phyloP scores from a whole-genome alignment of 2,888 invertebrate genomes.

The Drosophila paramelanica region DNA sequence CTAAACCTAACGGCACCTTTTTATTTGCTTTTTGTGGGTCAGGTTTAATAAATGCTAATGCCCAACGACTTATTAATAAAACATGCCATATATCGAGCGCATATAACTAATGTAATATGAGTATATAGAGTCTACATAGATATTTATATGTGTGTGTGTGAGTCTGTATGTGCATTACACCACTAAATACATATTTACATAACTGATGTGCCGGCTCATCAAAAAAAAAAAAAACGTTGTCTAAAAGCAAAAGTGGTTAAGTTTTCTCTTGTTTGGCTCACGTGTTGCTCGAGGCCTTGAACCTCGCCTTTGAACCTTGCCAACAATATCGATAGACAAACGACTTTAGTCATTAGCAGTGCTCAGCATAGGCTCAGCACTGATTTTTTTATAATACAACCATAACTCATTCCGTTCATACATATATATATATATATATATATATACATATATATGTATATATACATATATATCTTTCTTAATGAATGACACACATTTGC shows the following conservation, averaged over 20 bases:
- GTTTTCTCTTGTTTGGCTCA: constrained; percentile 34
- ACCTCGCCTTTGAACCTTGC: constrained; percentile 34
- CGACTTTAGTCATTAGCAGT: constrained; percentile 38
- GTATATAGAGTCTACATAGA: background rate
- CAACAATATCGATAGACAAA: constrained; percentile 43
- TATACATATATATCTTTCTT: constrained; percentile 1
- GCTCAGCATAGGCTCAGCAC: constrained; percentile 18
- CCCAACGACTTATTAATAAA: constrained; percentile 50
- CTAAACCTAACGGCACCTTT: constrained; percentile 5
- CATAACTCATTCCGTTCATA: constrained; percentile 37
- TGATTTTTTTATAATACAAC: constrained; percentile 38
- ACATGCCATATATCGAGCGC: constrained; percentile 17
- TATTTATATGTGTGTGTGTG: background rate
- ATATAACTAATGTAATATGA: constrained; percentile 1
- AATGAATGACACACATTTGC: constrained; percentile 36
- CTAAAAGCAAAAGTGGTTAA: constrained; percentile 55
- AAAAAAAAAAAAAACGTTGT: constrained; percentile 13
- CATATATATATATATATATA: background rate
- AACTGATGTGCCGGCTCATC: constrained; percentile 26
- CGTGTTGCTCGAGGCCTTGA: constrained; percentile 60
- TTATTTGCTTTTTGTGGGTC: constrained; percentile 21
- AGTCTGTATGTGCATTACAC: background rate
- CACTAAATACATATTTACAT: constrained; percentile 44
- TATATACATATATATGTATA: background rate
- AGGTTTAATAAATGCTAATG: constrained; percentile 38